Base-by-base conservation (phyloP, 2,113 vertebrate species). In the Semnornis frantzii region DNA sequence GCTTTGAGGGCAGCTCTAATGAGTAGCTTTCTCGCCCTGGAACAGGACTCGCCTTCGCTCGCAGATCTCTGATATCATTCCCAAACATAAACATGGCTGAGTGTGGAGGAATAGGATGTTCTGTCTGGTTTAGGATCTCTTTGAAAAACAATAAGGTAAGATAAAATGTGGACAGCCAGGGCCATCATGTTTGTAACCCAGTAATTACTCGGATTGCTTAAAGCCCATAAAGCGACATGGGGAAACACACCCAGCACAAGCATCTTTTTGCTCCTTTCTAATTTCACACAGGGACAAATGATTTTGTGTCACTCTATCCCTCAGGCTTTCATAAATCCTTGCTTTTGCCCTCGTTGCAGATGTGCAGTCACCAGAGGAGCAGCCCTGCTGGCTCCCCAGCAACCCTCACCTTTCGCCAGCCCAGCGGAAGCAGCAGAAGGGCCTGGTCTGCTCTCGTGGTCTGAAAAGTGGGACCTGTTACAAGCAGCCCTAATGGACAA, bases 201-300 rank as follows among this genome's bases (percentile, higher is more conserved):
- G 33, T 87, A 96, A 94, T 94, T 94, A 97, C 70, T 87, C 86
- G 65, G 90, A 80, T 91, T 84, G 65, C 72, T 90, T 92, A 85
- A 60, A 88, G 73, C 55, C 59, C 20, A 15, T 85, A 82, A 87
- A 90, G 58, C 80, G 76, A 65, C 93, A 92, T 60, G 63, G 81
- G 63, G 57, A 95, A 92, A 82, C 85, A 89, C 86, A 89, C 60
- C 71, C 54, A 89, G 30, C 66, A 80, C 81, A 92, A 88, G 16
- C 58, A 89, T 17, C 64, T 91, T 81, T 81, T 57, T 73, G 31
- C n/a, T 91, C 25, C 71, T 88, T 80, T 89, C 72, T 89, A 55
- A 66, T 83, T 86, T 81, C 39, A 70, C 37, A 18, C 31, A 42
- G 30, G 11, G 15, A 75, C 31, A 66, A 87, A 78, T 39, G 2